Percentiles rank a stretch among this genome's conserved stretches.
These are phyloP conservation scores for Arizona elegans DNA, from an alignment of 2,113 vertebrate species.

Conservation along the genomic window DNA sequence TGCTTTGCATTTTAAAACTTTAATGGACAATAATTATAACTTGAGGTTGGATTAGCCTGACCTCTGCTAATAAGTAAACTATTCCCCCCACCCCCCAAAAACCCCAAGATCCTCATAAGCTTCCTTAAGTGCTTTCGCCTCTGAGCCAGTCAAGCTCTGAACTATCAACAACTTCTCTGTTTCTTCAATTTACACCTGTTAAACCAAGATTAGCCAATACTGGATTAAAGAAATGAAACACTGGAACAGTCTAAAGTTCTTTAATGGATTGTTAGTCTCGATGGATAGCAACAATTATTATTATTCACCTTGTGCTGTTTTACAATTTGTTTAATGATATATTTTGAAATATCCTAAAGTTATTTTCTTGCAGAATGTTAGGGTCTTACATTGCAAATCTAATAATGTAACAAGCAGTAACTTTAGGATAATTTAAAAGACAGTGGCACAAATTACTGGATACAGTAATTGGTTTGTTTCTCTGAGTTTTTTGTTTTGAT, in stretches of 20 bases:
- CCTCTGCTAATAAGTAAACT: slow-evolving; percentile 66
- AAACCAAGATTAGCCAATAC: slow-evolving; percentile 61
- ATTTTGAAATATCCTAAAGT: background rate
- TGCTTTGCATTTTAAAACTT: slow-evolving; percentile 23
- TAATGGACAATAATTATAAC: slow-evolving; percentile 46
- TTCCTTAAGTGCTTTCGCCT: slow-evolving; percentile 60
- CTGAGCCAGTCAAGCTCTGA: slow-evolving; percentile 56
- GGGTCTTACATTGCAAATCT: background rate
- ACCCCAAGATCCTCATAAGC: slow-evolving; percentile 52
- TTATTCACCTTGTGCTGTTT: background rate
- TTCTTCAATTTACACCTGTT: slow-evolving; percentile 69
- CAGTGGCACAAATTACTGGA: background rate
- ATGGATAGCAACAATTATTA: slow-evolving; percentile 44
- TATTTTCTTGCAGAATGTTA: background rate
- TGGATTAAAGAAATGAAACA: slow-evolving; percentile 62
- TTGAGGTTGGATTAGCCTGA: slow-evolving; percentile 55
- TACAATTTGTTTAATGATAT: background rate
- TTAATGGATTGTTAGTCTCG: slow-evolving; percentile 46
- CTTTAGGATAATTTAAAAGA: slow-evolving; percentile 10
- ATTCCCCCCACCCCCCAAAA: background rate
- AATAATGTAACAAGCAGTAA: background rate
- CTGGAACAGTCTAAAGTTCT: slow-evolving; percentile 45
- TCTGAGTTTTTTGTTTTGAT: background rate
- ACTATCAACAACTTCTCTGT: slow-evolving; percentile 48
- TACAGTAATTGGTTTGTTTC: background rate